Conservation (phyloP, 2,113 vertebrate genomes). For the Pseudorasbora parva region DNA sequence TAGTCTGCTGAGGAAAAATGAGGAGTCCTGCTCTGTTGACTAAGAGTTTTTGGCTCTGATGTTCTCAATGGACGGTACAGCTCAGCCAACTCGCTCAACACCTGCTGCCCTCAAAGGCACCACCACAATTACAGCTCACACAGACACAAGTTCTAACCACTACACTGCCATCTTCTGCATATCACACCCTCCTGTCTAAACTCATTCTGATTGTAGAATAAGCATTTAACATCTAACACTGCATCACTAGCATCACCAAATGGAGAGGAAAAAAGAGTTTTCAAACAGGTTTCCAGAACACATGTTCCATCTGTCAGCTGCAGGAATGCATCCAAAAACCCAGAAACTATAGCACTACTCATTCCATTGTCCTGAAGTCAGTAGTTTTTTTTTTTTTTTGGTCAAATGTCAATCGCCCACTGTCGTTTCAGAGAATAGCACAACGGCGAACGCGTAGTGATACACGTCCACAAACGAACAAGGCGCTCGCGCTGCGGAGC, state of each 20-base stretch:
- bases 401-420: not conserved
- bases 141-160: not conserved
- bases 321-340: too few relatives aligned
- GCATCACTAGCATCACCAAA: not conserved
- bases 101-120: conserved; percentile 65
- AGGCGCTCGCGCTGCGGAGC: too few relatives aligned
- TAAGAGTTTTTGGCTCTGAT: conserved; percentile 39
- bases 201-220: not conserved
- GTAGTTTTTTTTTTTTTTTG: not conserved
- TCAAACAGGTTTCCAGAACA: not conserved
- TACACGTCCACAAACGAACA: too few relatives aligned
- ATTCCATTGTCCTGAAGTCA: too few relatives aligned
- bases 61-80: conserved; percentile 19
- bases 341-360: too few relatives aligned
- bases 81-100: conserved; percentile 62
- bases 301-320: too few relatives aligned
- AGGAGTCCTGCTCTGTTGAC: conserved; percentile 31
- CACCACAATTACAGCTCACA: conserved; percentile 17
- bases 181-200: conserved; percentile 9
- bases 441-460: too few relatives aligned
- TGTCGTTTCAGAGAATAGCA: too few relatives aligned
- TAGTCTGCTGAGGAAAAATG: conserved; percentile 40
- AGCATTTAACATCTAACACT: not conserved
- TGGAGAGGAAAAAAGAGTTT: not conserved
- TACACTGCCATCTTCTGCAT: conserved; percentile 17